These are phyloP conservation scores for Willisornis vidua DNA, from an alignment of 2,113 vertebrate species.

Conservation along the genomic window DNA sequence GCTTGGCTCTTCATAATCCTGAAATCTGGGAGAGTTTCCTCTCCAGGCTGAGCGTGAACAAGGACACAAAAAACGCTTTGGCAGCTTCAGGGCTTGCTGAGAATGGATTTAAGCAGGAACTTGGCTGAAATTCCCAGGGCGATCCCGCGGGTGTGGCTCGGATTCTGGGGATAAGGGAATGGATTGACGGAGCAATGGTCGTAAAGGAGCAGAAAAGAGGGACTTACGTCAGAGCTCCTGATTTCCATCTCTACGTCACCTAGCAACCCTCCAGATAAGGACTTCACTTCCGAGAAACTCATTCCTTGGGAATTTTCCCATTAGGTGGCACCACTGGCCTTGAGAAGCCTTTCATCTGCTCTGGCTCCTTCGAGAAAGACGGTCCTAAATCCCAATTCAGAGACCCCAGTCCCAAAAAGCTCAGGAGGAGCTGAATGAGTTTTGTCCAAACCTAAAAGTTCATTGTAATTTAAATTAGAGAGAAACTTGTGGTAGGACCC, in stretches of 20 bases:
- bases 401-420: background rate
- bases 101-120: background rate
- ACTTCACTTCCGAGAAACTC: background rate
- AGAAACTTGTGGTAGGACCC: background rate
- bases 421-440: background rate
- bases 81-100: background rate
- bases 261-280: slow-evolving; percentile 47
- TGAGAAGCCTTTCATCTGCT: background rate
- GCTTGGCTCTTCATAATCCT: background rate
- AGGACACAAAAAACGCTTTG: background rate
- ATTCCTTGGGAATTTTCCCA: slow-evolving; percentile 52
- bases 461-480: background rate
- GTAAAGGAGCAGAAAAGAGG: background rate
- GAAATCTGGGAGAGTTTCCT: background rate
- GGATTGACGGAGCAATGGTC: slow-evolving; percentile 1
- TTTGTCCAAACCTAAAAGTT: background rate
- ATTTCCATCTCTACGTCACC: slow-evolving; percentile 32
- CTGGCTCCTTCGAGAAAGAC: background rate
- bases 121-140: background rate
- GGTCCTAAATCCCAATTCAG: rapidly evolving
- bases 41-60: background rate
- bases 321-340: slow-evolving; percentile 67
- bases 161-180: background rate
- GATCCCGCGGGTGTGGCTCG: background rate
- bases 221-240: background rate